Conservation (phyloP, 2,888 invertebrate species). For the Pollenia griseotomentosa region DNA sequence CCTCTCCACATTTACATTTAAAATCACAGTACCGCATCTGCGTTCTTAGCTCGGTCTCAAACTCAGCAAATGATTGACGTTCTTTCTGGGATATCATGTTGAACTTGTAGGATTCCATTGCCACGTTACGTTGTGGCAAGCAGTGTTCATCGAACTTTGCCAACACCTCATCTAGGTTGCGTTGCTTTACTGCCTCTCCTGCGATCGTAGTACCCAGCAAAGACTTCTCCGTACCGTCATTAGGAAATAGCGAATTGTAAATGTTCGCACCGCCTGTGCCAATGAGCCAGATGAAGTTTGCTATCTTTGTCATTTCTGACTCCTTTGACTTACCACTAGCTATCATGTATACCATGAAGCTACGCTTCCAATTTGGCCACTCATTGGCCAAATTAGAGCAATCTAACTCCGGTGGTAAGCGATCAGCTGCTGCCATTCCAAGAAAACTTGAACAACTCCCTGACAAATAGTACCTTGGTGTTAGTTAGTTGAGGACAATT, state of each 20-base stretch:
- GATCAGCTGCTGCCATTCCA: too few relatives aligned
- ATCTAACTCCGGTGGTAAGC: too few relatives aligned
- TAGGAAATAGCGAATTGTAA: constrained; percentile 69
- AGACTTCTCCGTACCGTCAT: constrained; percentile 57
- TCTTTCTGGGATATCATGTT: constrained; percentile 71
- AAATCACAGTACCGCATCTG: constrained; percentile 69
- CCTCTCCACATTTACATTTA: constrained; percentile 60
- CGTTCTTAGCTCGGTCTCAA: constrained; percentile 70
- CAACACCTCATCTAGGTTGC: too few relatives aligned
- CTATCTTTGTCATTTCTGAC: constrained; percentile 43
- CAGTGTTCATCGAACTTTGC: constrained; percentile 39
- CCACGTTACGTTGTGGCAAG: constrained; percentile 56
- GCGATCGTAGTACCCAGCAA: constrained; percentile 32
- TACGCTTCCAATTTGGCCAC: constrained; percentile 7
- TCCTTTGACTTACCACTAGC: constrained; percentile 20
- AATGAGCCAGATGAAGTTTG: constrained; percentile 66
- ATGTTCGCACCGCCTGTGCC: constrained; percentile 57
- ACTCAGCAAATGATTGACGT: constrained; percentile 67
- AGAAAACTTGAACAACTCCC: too few relatives aligned
- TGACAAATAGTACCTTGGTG: too few relatives aligned
- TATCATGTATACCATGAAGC: constrained; percentile 1
- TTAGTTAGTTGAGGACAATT: too few relatives aligned
- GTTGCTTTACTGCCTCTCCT: too few relatives aligned
- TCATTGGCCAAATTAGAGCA: not conserved
- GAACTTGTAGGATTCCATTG: constrained; percentile 71